Evolutionary conservation across 2,113 vertebrate species (phyloP).

Genomic region (Zapornia atra): DNA sequence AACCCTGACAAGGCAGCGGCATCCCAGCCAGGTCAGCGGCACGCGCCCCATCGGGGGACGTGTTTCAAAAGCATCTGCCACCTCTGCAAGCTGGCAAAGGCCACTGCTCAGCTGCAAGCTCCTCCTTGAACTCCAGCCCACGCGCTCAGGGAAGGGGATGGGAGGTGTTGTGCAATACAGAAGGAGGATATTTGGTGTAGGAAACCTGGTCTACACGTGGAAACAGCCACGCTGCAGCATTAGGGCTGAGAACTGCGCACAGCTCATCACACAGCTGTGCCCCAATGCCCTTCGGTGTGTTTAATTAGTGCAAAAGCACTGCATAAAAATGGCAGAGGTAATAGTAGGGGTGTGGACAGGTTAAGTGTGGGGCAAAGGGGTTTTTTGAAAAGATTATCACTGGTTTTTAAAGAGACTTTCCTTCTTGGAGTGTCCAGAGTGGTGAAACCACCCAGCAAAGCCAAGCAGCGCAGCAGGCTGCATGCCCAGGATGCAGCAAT

Average conservation of each 20-base stretch:
- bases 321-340: not conserved
- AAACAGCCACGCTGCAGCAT: accelerated
- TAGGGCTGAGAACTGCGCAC: not conserved
- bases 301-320: not conserved
- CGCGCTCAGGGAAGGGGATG: accelerated
- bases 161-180: not conserved
- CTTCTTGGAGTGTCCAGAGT: not conserved
- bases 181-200: not conserved
- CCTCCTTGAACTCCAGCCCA: not conserved
- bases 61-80: not conserved
- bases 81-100: not conserved
- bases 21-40: not conserved
- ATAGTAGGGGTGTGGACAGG: not conserved
- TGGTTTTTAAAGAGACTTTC: not conserved
- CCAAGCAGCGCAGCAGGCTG: accelerated
- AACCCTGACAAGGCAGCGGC: not conserved
- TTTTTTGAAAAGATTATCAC: not conserved
- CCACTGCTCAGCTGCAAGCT: not conserved
- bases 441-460: not conserved
- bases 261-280: not conserved
- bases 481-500: accelerated
- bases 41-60: accelerated
- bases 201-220: not conserved
- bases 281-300: not conserved
- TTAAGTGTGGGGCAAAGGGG: not conserved